phyloP scores from a whole-genome alignment of 1,140 invertebrate genomes.

The Whitmania pigra region DNA sequence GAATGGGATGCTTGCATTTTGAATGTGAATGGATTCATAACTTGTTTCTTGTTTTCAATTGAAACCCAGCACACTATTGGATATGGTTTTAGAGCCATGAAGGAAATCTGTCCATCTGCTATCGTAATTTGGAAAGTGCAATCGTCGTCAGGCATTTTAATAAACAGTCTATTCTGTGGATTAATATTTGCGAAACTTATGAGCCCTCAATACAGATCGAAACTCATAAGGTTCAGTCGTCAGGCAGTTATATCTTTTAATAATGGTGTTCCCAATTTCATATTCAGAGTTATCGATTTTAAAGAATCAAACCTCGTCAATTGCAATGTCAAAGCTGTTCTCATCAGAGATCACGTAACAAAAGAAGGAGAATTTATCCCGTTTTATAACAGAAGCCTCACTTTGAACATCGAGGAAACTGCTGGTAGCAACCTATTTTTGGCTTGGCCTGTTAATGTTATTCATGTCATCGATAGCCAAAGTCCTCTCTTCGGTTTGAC shows the following conservation, averaged over 20 bases:
- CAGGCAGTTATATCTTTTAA: conserved; percentile 9
- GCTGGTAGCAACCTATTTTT: conserved; percentile 51
- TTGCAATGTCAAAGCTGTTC: conserved; percentile 6
- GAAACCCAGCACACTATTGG: conserved; percentile 3
- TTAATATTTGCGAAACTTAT: neutral
- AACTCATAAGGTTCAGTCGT: conserved; percentile 2
- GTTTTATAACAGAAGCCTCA: conserved; percentile 4
- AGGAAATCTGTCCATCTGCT: neutral
- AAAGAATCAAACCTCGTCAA: conserved; percentile 2
- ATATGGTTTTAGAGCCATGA: neutral
- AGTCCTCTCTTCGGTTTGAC: conserved; percentile 31
- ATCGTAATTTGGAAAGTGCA: neutral
- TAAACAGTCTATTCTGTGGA: neutral
- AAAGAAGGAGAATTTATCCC: conserved; percentile 9
- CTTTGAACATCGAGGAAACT: neutral
- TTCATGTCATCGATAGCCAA: conserved; percentile 29
- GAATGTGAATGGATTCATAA: neutral
- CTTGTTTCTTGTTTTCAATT: neutral
- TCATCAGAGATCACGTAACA: neutral
- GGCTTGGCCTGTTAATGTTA: conserved; percentile 50
- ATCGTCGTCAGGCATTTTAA: neutral
- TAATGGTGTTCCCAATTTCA: neutral
- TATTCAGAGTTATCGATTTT: conserved; percentile 4
- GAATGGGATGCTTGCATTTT: neutral
- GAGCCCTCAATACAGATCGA: conserved; percentile 8